Evolutionary conservation across 2,797 vertebrate genomes (phyloP).

Genomic region (Sardinella longiceps): DNA sequence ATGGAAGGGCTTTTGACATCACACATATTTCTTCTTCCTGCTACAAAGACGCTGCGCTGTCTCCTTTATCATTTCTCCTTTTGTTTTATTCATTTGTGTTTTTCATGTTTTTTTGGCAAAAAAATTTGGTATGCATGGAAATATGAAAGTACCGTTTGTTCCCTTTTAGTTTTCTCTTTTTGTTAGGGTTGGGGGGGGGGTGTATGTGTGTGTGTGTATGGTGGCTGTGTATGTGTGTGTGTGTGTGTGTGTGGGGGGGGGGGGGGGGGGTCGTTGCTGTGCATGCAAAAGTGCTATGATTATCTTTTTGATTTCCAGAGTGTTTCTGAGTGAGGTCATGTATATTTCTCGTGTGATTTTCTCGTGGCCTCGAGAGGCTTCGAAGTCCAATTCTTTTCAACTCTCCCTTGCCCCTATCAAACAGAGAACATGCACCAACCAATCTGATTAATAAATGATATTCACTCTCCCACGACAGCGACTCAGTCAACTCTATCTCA

Average conservation of each 20-base stretch:
- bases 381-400: constrained; percentile 55
- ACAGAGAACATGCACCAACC: constrained; percentile 52
- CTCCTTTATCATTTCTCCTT: constrained; percentile 54
- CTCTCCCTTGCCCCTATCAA: constrained; percentile 53
- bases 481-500: constrained; percentile 43
- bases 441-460: constrained; percentile 71
- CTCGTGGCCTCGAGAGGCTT: constrained; percentile 9
- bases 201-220: constrained; percentile 44
- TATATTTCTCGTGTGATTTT: constrained; percentile 58
- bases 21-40: constrained; percentile 80
- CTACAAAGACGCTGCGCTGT: constrained; percentile 76
- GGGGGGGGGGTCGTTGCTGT: neutral
- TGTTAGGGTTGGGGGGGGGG: neutral
- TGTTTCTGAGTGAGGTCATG: constrained; percentile 60
- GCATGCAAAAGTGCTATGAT: constrained; percentile 53
- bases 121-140: constrained; percentile 52
- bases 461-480: constrained; percentile 44
- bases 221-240: constrained; percentile 48
- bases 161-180: constrained; percentile 63
- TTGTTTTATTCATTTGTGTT: constrained; percentile 71
- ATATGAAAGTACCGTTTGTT: constrained; percentile 72
- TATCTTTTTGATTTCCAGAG: constrained; percentile 61
- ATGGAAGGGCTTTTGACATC: constrained; percentile 82
- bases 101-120: constrained; percentile 37
- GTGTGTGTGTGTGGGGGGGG: neutral